Base-by-base conservation (phyloP, 1,140 invertebrate genomes). In the Drosophila nigromelanica region DNA sequence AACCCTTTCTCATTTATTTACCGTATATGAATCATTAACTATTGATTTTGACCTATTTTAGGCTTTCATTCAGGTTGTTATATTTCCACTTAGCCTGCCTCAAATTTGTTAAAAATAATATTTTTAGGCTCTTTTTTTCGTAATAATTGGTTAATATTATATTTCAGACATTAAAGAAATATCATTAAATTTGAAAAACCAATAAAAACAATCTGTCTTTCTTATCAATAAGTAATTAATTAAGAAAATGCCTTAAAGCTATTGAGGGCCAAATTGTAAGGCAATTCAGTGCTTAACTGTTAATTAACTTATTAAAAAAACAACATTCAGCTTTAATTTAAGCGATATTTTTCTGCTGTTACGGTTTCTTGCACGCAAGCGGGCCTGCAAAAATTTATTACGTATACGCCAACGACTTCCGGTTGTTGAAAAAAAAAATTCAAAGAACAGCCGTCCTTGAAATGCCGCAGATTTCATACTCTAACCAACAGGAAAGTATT, bases 321-420 rank as follows among this genome's bases (percentile, higher is more conserved):
- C 37, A 14, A 42, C 60, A 27, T 73, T 51, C 61, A 35, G 48
- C 55, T 67, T 69, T 62, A 62, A 69, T 62, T 56, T 62, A 52
- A 10, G 51, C 51, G 12, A 39, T 67, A 73, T 55, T 51, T 66
- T 59, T 61, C 45, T 35, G 39, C 67, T 67, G 70, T 62, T 73
- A 80, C 71, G 54, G 68, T 86, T 73, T 64, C 39, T 48, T 48
- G 61, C 82, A 86, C 83, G 82, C 83, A 76, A 86, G 47, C 67
- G 54, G 66, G 63, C 68, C 67, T 55, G 67, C 78, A 74, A 68
- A 63, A 81, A 86, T 79, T 66, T 87, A 86, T 86, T 87, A 87
- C 83, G 82, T 86, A 86, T 78, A 87, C 82, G 82, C 71, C 78
- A 86, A 78, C 82, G 58, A 86, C 82, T 86, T 86, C 82, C 82